Percentiles rank a stretch among this genome's conserved stretches.
Conservation (phyloP, 1,140 invertebrate genomes). For the Coptotermes formosanus region DNA sequence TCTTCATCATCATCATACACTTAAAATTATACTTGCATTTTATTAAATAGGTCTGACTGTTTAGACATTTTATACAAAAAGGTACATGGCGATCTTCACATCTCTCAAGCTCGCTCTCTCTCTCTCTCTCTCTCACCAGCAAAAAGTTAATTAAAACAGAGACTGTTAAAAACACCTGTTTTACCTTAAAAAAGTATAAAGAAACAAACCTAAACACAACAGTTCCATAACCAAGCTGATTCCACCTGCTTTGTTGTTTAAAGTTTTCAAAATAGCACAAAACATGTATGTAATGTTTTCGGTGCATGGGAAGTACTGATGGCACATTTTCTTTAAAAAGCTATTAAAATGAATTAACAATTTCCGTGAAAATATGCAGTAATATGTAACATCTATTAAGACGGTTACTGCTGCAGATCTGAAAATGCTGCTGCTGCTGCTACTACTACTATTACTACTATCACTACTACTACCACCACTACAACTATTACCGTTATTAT, state of each 20-base stretch:
- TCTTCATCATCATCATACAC: not conserved
- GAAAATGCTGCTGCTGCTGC: not conserved
- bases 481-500: not conserved
- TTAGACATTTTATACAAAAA: conserved; percentile 2
- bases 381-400: not conserved
- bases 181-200: conserved; percentile 9
- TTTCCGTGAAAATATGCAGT: not conserved
- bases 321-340: conserved; percentile 23
- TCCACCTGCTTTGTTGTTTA: not conserved
- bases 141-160: not conserved
- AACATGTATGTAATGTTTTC: not conserved
- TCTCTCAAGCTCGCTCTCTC: not conserved
- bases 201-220: not conserved
- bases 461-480: not conserved
- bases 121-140: not conserved
- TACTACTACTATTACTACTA: not conserved
- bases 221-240: not conserved
- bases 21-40: not conserved
- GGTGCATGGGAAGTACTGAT: conserved; percentile 16
- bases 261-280: not conserved
- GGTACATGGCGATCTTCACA: not conserved
- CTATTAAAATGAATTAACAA: not conserved
- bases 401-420: not conserved
- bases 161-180: not conserved
- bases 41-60: conserved; percentile 18